Percentiles rank a stretch among this genome's conserved stretches.
Conservation (phyloP, 2,797 vertebrate genomes). For the Ammospiza maritima region DNA sequence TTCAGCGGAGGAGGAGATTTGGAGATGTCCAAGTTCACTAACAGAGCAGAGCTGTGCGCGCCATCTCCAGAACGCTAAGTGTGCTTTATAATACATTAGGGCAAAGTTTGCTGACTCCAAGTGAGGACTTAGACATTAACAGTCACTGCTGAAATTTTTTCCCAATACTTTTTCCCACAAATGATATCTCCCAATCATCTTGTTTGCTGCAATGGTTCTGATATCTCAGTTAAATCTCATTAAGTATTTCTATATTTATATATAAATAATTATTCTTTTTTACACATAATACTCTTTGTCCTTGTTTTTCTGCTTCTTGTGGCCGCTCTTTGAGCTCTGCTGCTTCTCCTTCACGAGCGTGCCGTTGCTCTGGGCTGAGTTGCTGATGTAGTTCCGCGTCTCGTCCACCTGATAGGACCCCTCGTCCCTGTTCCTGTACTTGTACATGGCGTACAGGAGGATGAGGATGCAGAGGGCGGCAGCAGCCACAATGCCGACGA, state of each 20-base stretch:
- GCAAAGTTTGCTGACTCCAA: slow-evolving; percentile 84
- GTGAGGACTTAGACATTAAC: slow-evolving; percentile 76
- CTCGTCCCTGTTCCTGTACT: slow-evolving; percentile 99
- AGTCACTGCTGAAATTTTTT: slow-evolving; percentile 72
- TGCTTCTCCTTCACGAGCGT: slow-evolving; percentile 96
- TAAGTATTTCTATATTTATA: slow-evolving; percentile 72
- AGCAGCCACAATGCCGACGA: slow-evolving; percentile 99
- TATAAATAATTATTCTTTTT: slow-evolving; percentile 78
- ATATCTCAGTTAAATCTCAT: slow-evolving; percentile 67
- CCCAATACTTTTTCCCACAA: slow-evolving; percentile 70
- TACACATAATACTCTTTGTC: slow-evolving; percentile 99
- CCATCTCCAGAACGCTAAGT: slow-evolving; percentile 80
- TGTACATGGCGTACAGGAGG: slow-evolving; percentile 99
- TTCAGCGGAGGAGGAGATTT: slow-evolving; percentile 76
- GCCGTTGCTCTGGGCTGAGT: slow-evolving; percentile 99
- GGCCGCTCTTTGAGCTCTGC: slow-evolving; percentile 89
- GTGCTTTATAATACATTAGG: slow-evolving; percentile 94
- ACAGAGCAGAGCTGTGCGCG: slow-evolving; percentile 65
- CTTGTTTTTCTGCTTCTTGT: slow-evolving; percentile 99
- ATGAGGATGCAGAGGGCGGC: slow-evolving; percentile 99
- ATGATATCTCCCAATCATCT: slow-evolving; percentile 71
- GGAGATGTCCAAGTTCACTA: slow-evolving; percentile 74
- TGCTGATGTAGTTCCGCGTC: slow-evolving; percentile 99
- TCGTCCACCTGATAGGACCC: slow-evolving; percentile 99
- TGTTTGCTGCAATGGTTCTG: slow-evolving; percentile 57